phyloP scores from a whole-genome alignment of 2,888 invertebrate species.

The Hemaris fuciformis region DNA sequence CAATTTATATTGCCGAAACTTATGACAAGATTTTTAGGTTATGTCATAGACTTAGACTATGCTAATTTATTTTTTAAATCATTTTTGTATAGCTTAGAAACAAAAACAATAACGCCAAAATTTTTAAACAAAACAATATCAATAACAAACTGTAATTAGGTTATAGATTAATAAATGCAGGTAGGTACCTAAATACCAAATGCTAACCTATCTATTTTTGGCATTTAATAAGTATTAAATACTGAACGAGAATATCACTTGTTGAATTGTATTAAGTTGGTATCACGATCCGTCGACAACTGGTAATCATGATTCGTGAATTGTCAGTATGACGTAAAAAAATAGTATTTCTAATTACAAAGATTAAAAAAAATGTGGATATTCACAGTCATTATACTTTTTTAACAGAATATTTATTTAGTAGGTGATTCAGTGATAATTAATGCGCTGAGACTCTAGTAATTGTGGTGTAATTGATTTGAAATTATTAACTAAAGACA shows the following conservation, averaged over 20 bases:
- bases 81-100: neutral
- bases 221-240: neutral
- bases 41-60: neutral
- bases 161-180: no score
- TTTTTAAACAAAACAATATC: no score
- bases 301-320: neutral
- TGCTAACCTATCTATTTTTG: no score
- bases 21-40: neutral
- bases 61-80: neutral
- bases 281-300: neutral
- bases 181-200: no score
- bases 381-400: neutral
- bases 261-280: no score
- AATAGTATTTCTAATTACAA: neutral
- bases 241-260: neutral
- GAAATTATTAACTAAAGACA: neutral
- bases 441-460: neutral
- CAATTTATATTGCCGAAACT: neutral
- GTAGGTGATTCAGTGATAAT: neutral
- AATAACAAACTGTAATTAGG: no score
- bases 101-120: neutral
- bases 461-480: neutral
- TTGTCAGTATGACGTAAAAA: neutral
- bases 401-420: neutral
- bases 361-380: neutral